Base-by-base conservation (phyloP, 2,113 vertebrate species). In the Pholis gunnellus region DNA sequence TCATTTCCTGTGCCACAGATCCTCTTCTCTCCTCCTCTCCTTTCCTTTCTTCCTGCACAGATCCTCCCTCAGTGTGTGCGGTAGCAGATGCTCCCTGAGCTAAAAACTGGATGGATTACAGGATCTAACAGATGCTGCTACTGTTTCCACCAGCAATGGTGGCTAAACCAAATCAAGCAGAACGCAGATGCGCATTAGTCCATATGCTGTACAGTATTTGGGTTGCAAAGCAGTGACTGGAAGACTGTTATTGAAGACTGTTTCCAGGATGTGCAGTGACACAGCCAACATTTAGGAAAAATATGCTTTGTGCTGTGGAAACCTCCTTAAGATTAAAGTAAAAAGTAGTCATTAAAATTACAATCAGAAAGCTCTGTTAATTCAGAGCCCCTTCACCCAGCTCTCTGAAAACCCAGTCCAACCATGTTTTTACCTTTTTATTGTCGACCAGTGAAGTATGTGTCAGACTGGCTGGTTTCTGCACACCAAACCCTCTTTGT, bases 31-130 rank as follows among this genome's bases (percentile, higher is more conserved):
- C 65, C 38, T 64, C 64, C 20, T 29, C 38, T 14, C 46, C 72
- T 50, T 22, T 59, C 42, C n/a, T 40, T 36, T 65, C 34, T 65
- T 70, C 13, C 46, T 31, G 68, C 56, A 36, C 76, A 82, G 67
- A 68, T 84, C 84, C 72, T 79, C 81, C 86, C 69, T 63, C 79
- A 78, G 84, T 83, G 84, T 64, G 82, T 65, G 74, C 48, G 27
- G 83, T 66, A 87, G 75, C 91, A 94, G 91, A 92, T 90, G 89
- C 87, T 93, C 85, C 68, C 81, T 13, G 50, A 78, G 66, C 83
- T 82, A 31, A 90, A 90, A 84, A 85, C 85, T 92, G 93, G 83
- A 90, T 87, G 87, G 91, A 92, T 94, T 93, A 94, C 82, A 88
- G 86, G 36, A 77, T 75, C 79, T 64, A 93, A 87, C 92, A 93